Evolutionary conservation across 2,888 invertebrate species (phyloP).

Genomic region (Stenoptilia bipunctidactyla): DNA sequence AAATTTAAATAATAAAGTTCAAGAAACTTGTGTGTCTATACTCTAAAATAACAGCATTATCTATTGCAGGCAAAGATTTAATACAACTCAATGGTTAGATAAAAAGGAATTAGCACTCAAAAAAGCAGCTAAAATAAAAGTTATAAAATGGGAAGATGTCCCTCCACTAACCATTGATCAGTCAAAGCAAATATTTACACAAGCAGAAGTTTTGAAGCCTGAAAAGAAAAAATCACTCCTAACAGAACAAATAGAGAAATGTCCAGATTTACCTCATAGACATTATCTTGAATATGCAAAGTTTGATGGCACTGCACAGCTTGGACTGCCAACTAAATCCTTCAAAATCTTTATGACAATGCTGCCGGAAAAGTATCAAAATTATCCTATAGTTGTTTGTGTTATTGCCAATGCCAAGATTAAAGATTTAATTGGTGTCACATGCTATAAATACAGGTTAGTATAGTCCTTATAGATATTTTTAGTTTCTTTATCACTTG

Average conservation of each 20-base stretch:
- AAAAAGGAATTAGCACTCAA: conserved; percentile 89
- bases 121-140: conserved; percentile 82
- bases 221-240: conserved; percentile 73
- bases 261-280: conserved; percentile 83
- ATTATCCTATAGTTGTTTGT: conserved; percentile 86
- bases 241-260: conserved; percentile 81
- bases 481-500: too few relatives aligned
- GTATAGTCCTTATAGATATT: too few relatives aligned
- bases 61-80: conserved; percentile 79
- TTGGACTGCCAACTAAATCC: conserved; percentile 82
- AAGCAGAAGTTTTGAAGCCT: conserved; percentile 38
- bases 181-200: conserved; percentile 71
- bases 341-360: conserved; percentile 93
- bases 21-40: not conserved
- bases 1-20: not conserved
- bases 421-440: conserved; percentile 91
- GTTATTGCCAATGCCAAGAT: conserved; percentile 89
- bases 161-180: conserved; percentile 67
- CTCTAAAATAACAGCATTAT: not conserved
- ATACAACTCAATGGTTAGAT: conserved; percentile 90
- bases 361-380: conserved; percentile 83
- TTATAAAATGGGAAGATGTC: conserved; percentile 78
- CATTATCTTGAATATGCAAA: conserved; percentile 91
- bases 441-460: conserved; percentile 86
- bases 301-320: conserved; percentile 90